Conservation (phyloP, 2,888 invertebrate genomes). For the Tachina lurida region DNA sequence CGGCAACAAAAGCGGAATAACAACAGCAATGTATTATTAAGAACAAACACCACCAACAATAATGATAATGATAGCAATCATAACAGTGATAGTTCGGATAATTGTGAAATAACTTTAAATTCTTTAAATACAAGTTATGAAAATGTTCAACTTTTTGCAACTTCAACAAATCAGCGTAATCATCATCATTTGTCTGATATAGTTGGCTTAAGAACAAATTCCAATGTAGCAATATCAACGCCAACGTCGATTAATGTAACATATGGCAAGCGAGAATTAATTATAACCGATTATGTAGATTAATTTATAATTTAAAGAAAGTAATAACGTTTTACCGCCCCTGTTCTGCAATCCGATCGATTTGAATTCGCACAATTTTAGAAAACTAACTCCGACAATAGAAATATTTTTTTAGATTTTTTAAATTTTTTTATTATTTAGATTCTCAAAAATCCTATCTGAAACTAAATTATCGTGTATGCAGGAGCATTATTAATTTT, state of each 20-base stretch:
- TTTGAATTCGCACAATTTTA: too few relatives aligned
- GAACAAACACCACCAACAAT: conserved; percentile 63
- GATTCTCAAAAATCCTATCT: too few relatives aligned
- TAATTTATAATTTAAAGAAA: conserved; percentile 60
- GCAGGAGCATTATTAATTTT: too few relatives aligned
- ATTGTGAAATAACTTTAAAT: conserved; percentile 68
- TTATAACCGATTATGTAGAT: conserved; percentile 79
- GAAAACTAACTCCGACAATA: too few relatives aligned
- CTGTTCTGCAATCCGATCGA: too few relatives aligned
- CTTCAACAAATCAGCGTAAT: conserved; percentile 48
- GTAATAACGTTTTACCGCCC: background rate
- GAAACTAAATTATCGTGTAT: too few relatives aligned
- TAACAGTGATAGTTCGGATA: conserved; percentile 74
- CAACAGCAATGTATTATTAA: conserved; percentile 58
- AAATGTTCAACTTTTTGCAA: conserved; percentile 65
- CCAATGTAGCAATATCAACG: conserved; percentile 25
- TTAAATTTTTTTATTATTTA: too few relatives aligned
- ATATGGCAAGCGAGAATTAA: conserved; percentile 77
- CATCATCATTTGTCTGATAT: conserved; percentile 63
- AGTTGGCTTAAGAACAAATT: conserved; percentile 73
- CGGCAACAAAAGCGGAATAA: conserved; percentile 72
- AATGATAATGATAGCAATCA: conserved; percentile 74
- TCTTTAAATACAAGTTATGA: conserved; percentile 66
- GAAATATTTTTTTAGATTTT: too few relatives aligned
- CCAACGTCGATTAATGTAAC: conserved; percentile 54